Evolutionary conservation across 2,888 invertebrate species (phyloP).

Genomic region (Stegophylla sp.): DNA sequence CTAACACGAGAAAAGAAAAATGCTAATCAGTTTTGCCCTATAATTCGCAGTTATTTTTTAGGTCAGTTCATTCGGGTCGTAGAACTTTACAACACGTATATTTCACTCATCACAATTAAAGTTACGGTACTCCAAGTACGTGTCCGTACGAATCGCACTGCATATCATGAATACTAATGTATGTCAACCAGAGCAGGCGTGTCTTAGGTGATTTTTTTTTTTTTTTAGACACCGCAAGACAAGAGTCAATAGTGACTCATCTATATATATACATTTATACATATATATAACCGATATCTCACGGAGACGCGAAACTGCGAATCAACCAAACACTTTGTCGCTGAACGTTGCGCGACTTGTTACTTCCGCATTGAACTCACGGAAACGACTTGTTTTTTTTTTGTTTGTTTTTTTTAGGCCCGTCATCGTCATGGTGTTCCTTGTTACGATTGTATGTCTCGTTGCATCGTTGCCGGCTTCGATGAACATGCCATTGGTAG

Average conservation of each 20-base stretch:
- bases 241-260: conserved; percentile 40
- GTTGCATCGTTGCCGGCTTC: conserved; percentile 48
- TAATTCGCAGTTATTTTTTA: conserved; percentile 36
- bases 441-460: conserved; percentile 12
- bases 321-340: conserved; percentile 27
- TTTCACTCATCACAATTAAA: conserved; percentile 47
- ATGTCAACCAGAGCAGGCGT: conserved; percentile 45
- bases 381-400: conserved; percentile 23
- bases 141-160: conserved; percentile 50
- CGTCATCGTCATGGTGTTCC: conserved; percentile 31
- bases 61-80: conserved; percentile 49
- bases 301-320: conserved; percentile 24
- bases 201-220: conserved; percentile 37
- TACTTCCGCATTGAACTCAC: conserved; percentile 29
- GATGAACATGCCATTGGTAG: conserved; percentile 42
- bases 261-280: background rate
- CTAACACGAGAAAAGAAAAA: background rate
- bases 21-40: conserved; percentile 6
- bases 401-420: conserved; percentile 39
- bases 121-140: conserved; percentile 57
- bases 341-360: conserved; percentile 27
- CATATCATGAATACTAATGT: conserved; percentile 51
- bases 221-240: background rate
- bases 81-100: conserved; percentile 33
- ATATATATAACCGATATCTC: conserved; percentile 6